Evolutionary conservation across 2,888 invertebrate genomes (phyloP).

Genomic region (Phragmatobia fuliginosa): DNA sequence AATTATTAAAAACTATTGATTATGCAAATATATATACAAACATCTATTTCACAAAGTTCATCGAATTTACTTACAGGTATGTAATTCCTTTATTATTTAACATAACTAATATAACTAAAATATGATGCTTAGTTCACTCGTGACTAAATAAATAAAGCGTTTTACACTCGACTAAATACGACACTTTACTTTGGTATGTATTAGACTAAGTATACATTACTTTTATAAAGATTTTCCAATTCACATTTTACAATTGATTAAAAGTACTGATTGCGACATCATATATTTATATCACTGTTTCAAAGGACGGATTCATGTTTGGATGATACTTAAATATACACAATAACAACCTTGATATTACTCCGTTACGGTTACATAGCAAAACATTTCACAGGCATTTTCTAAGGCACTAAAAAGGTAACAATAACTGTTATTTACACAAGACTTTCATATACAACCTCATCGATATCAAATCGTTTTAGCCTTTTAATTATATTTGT

Average conservation of each 20-base stretch:
- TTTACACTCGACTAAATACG: slow-evolving; percentile 83
- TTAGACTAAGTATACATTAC: slow-evolving; percentile 66
- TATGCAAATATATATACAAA: slow-evolving; percentile 7
- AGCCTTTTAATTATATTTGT: not conserved
- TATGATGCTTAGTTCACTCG: slow-evolving; percentile 41
- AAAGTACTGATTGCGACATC: slow-evolving; percentile 31
- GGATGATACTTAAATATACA: slow-evolving; percentile 30
- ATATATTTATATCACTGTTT: slow-evolving; percentile 48
- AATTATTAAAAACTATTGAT: not conserved
- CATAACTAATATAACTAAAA: slow-evolving; percentile 48
- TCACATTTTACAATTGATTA: slow-evolving; percentile 42
- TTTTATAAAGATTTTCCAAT: slow-evolving; percentile 40
- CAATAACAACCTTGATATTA: slow-evolving; percentile 30
- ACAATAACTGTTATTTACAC: slow-evolving; percentile 58
- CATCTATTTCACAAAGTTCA: slow-evolving; percentile 9
- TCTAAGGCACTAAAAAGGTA: slow-evolving; percentile 64
- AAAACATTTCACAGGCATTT: slow-evolving; percentile 49
- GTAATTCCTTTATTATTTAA: no score
- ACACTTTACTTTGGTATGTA: slow-evolving; percentile 84
- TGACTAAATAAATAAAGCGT: slow-evolving; percentile 82
- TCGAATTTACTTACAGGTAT: slow-evolving; percentile 1
- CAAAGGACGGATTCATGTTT: slow-evolving; percentile 50
- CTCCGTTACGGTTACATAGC: slow-evolving; percentile 37
- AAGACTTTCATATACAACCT: slow-evolving; percentile 25
- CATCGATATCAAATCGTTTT: slow-evolving; percentile 5